These are phyloP conservation scores for Holocentrus rufus DNA, from an alignment of 2,797 vertebrate species.

Conservation along the genomic window DNA sequence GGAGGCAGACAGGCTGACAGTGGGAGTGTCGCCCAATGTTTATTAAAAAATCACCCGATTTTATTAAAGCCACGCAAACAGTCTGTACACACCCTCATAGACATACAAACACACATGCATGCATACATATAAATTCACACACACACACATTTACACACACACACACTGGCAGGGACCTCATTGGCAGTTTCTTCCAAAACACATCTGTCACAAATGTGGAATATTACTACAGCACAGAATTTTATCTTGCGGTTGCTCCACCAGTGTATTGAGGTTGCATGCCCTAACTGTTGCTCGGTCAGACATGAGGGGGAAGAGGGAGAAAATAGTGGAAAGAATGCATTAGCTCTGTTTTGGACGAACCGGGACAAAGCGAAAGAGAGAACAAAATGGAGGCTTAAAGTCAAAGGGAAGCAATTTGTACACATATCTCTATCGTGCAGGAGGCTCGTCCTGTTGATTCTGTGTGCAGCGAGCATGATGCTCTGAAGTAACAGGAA, in stretches of 20 bases:
- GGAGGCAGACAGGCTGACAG: conserved; percentile 45
- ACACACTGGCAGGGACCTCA: conserved; percentile 10
- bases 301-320: conserved; percentile 51
- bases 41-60: conserved; percentile 12
- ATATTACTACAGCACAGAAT: conserved; percentile 40
- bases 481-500: not conserved
- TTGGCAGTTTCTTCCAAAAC: conserved; percentile 46
- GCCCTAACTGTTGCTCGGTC: conserved; percentile 52
- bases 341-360: conserved; percentile 32
- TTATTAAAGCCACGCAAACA: conserved; percentile 44
- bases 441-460: not conserved
- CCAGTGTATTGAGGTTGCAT: conserved; percentile 44
- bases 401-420: conserved; percentile 26
- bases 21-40: conserved; percentile 33
- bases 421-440: conserved; percentile 34
- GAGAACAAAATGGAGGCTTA: conserved; percentile 32
- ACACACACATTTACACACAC: conserved; percentile 3
- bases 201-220: conserved; percentile 47
- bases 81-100: not conserved
- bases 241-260: conserved; percentile 55
- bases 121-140: not conserved
- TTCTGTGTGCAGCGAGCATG: not conserved
- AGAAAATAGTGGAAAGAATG: conserved; percentile 65
- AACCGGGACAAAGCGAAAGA: conserved; percentile 13
- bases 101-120: not conserved